Evolutionary conservation across 2,888 invertebrate species (phyloP).

Genomic region (Temnothorax rugatulus): DNA sequence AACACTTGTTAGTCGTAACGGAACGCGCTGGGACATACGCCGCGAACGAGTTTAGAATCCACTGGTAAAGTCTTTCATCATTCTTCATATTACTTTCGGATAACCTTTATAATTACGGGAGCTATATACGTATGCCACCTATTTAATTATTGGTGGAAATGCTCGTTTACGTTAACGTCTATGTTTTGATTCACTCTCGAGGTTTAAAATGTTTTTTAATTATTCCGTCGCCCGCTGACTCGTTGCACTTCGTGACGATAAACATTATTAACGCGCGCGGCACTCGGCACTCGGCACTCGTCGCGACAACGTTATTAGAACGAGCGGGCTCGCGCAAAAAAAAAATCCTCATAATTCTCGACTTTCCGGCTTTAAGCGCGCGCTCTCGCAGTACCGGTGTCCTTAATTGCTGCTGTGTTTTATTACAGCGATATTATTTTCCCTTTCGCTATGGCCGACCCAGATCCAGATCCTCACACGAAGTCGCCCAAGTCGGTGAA

Average conservation of each 20-base stretch:
- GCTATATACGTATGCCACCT: neutral
- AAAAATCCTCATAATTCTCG: conserved; percentile 50
- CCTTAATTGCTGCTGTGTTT: conserved; percentile 59
- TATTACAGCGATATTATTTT: conserved; percentile 56
- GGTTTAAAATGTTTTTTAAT: conserved; percentile 41
- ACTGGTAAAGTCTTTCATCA: neutral
- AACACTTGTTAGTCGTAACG: neutral
- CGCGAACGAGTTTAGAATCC: neutral
- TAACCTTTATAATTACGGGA: neutral
- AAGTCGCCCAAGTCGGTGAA: neutral
- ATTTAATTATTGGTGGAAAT: conserved; percentile 20
- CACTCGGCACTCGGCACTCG: conserved; percentile 27
- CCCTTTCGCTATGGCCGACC: conserved; percentile 51
- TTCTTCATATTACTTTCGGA: neutral
- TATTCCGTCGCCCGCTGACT: conserved; percentile 27
- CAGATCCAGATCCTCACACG: conserved; percentile 30
- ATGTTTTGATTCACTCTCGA: neutral
- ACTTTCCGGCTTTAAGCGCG: conserved; percentile 46
- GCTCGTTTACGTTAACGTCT: neutral
- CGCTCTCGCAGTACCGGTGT: conserved; percentile 41
- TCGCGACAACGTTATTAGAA: conserved; percentile 48
- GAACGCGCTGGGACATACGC: neutral
- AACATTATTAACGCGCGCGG: conserved; percentile 48
- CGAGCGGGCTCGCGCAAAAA: conserved; percentile 20
- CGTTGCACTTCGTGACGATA: conserved; percentile 51